Conservation (phyloP, 2,888 invertebrate species). For the Drosophila testacea region DNA sequence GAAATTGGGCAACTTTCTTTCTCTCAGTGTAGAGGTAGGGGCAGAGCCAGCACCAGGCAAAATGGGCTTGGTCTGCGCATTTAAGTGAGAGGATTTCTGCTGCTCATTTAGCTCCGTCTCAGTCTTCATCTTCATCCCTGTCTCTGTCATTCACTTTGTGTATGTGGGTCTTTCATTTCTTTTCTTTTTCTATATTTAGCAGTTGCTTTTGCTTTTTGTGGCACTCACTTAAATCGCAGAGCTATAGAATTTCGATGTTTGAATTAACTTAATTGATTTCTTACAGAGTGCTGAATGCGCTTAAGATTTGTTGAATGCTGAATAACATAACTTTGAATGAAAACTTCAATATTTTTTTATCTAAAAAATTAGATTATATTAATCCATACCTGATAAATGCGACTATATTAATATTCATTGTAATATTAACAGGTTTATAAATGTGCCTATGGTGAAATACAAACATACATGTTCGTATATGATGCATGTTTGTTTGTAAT, state of each 20-base stretch:
- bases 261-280: conserved; percentile 64
- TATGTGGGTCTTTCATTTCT: conserved; percentile 9
- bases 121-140: conserved; percentile 36
- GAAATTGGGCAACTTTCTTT: background rate
- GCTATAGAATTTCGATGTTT: conserved; percentile 45
- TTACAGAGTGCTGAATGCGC: conserved; percentile 6
- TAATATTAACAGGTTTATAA: background rate
- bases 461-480: conserved; percentile 14
- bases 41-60: conserved; percentile 41
- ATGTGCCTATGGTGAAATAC: background rate
- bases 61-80: conserved; percentile 74
- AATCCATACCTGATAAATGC: no score
- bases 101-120: conserved; percentile 52
- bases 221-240: conserved; percentile 53
- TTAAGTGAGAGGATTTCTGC: conserved; percentile 59
- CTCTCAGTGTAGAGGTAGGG: conserved; percentile 38
- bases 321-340: background rate
- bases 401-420: no score
- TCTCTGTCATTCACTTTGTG: conserved; percentile 27
- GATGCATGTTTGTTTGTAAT: conserved; percentile 34
- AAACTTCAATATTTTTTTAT: background rate
- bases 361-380: background rate
- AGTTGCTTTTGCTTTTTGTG: conserved; percentile 38
- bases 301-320: conserved; percentile 19
- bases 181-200: conserved; percentile 50